These are phyloP conservation scores for Tangara arthus DNA, from an alignment of 2,797 vertebrate genomes.

Conservation along the genomic window DNA sequence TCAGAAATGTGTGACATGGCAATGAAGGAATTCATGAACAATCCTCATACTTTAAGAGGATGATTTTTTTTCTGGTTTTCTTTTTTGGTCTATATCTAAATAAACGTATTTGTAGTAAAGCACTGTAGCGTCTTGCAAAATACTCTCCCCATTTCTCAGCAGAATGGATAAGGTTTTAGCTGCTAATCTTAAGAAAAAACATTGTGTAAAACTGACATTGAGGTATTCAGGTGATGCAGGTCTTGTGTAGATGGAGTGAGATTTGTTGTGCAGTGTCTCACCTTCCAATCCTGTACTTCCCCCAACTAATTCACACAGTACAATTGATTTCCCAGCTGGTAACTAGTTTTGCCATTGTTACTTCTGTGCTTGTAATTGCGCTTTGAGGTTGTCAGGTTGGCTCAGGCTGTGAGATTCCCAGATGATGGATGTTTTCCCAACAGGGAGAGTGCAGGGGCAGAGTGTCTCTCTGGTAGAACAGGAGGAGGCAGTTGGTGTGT, in stretches of 20 bases:
- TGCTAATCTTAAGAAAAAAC: not conserved
- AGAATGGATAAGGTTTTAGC: not conserved
- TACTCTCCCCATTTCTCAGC: not conserved
- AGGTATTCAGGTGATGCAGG: not conserved
- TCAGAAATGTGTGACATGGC: not conserved
- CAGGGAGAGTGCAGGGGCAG: not conserved
- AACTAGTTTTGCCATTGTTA: not conserved
- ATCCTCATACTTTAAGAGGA: not conserved
- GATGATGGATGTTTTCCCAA: not conserved
- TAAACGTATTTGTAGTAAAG: not conserved
- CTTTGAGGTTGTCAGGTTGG: not conserved
- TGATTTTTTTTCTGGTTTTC: not conserved
- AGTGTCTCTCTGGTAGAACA: not conserved
- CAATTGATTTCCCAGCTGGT: not conserved
- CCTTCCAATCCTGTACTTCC: not conserved
- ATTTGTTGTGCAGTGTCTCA: not conserved
- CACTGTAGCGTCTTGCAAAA: not conserved
- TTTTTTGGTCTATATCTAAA: not conserved
- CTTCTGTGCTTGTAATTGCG: not conserved
- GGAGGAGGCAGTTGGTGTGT: not conserved
- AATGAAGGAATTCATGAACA: not conserved
- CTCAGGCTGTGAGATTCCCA: not conserved
- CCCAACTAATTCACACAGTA: not conserved
- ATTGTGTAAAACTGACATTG: rapidly evolving
- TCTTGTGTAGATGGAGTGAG: not conserved